Percentiles rank a stretch among this genome's conserved stretches.
These are phyloP conservation scores for Antheraea yamamai DNA, from an alignment of 2,888 invertebrate genomes.

Conservation along the genomic window DNA sequence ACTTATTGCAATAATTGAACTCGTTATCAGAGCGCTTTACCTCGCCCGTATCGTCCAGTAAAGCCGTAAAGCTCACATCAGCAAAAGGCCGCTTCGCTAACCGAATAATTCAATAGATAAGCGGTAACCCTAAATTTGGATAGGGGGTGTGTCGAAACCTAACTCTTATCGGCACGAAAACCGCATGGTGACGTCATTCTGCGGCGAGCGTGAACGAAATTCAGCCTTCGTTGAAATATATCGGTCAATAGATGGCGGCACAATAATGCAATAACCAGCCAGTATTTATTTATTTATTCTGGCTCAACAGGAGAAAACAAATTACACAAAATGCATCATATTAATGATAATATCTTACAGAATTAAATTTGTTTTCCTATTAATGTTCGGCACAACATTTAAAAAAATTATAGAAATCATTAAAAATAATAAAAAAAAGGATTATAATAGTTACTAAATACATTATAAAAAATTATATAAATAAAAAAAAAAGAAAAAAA, in stretches of 20 bases:
- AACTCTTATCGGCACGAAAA: background rate
- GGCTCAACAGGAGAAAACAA: too few species aligned
- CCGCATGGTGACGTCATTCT: constrained; percentile 5
- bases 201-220: background rate
- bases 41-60: background rate
- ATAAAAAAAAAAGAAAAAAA: too few species aligned
- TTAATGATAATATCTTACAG: too few species aligned
- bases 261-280: too few species aligned
- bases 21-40: background rate
- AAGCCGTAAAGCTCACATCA: constrained; percentile 1
- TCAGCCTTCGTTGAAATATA: background rate
- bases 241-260: background rate
- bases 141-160: constrained; percentile 3
- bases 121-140: constrained; percentile 10
- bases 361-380: too few species aligned
- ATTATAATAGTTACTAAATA: too few species aligned
- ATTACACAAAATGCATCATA: too few species aligned
- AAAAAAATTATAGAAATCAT: too few species aligned
- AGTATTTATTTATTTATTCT: too few species aligned
- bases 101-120: constrained; percentile 6
- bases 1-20: background rate
- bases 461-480: too few species aligned
- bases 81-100: background rate
- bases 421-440: too few species aligned
- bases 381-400: too few species aligned